These are phyloP conservation scores for Anthrax anthrax DNA, from an alignment of 2,888 invertebrate species.

Conservation along the genomic window DNA sequence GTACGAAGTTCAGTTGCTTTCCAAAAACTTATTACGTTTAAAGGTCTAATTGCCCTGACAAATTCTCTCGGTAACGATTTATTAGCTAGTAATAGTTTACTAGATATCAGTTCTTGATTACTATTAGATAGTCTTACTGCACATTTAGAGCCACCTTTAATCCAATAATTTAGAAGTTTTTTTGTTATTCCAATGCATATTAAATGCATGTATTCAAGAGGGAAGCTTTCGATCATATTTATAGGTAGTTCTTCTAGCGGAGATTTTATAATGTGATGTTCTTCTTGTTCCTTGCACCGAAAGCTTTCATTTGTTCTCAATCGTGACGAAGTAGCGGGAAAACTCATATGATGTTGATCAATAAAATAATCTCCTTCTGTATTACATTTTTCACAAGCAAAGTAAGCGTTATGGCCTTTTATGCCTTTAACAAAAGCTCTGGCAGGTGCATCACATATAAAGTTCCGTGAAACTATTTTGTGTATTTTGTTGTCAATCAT, in stretches of 20 bases:
- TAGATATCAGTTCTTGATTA: background rate
- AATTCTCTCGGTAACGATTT: slow-evolving; percentile 1
- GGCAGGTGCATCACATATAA: too few relatives aligned
- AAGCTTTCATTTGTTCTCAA: too few relatives aligned
- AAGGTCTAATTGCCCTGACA: background rate
- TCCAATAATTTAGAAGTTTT: slow-evolving; percentile 2
- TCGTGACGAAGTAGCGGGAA: background rate
- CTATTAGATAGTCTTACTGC: slow-evolving; percentile 1
- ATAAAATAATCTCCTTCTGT: background rate
- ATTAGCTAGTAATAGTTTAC: background rate
- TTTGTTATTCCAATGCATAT: slow-evolving; percentile 3
- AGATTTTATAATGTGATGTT: slow-evolving; percentile 1
- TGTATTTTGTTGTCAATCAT: too few relatives aligned
- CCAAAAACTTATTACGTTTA: background rate
- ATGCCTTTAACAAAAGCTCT: background rate
- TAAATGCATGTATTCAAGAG: slow-evolving; percentile 6
- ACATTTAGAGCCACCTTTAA: slow-evolving; percentile 1
- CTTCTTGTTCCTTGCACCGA: background rate
- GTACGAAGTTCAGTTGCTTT: slow-evolving; percentile 5
- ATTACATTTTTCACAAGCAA: background rate
- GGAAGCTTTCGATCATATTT: slow-evolving; percentile 4
- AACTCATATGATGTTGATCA: background rate
- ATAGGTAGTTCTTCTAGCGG: background rate
- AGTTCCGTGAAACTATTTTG: too few relatives aligned
- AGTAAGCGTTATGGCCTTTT: background rate